phyloP scores from a whole-genome alignment of 2,888 invertebrate species.

The Eristalinus sepulchralis region DNA sequence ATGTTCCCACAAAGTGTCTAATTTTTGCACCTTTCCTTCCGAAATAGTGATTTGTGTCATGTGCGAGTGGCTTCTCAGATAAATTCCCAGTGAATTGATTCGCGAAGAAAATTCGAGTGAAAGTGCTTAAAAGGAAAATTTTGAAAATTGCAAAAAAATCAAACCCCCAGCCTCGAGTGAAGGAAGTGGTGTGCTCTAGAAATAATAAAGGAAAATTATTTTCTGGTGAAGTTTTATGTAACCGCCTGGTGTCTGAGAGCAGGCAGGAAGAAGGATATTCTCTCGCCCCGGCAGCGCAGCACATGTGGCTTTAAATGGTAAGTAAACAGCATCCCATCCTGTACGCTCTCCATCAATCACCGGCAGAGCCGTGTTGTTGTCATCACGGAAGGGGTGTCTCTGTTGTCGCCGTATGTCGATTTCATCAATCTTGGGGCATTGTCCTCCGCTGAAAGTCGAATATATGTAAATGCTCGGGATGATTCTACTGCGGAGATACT shows the following conservation, averaged over 20 bases:
- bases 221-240: background rate
- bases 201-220: background rate
- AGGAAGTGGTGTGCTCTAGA: background rate
- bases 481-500: background rate
- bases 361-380: background rate
- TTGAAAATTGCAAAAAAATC: background rate
- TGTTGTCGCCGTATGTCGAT: background rate
- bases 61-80: background rate
- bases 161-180: background rate
- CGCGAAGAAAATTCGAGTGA: background rate
- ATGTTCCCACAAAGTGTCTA: background rate
- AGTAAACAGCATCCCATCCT: background rate
- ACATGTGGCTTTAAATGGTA: constrained; percentile 14
- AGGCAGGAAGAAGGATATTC: constrained; percentile 10
- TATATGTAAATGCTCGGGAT: background rate
- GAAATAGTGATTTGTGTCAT: background rate
- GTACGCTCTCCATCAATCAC: background rate
- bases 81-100: constrained; percentile 1
- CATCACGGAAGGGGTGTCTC: background rate
- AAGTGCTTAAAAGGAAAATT: background rate
- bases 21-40: background rate
- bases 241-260: background rate
- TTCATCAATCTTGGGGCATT: constrained; percentile 1
- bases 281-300: background rate
- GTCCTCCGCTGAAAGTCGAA: constrained; percentile 5